Percentiles rank a stretch among this genome's conserved stretches.
Evolutionary conservation across 2,113 vertebrate species (phyloP).

Genomic region (Raphicerus campestris): DNA sequence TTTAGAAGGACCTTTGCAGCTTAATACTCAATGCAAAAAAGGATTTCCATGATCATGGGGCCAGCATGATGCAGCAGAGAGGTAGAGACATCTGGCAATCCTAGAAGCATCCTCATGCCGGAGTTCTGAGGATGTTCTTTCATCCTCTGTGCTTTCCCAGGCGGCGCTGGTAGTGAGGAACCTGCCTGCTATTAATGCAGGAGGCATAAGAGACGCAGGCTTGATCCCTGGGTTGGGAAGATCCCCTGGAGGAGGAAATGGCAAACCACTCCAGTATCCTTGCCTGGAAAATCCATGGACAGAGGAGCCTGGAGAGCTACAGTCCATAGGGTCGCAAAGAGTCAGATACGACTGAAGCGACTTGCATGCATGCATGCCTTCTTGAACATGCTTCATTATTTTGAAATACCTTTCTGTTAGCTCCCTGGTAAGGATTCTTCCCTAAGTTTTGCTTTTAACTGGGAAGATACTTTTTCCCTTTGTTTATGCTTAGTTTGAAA

Average conservation of each 20-base stretch:
- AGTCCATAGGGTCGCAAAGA: neutral
- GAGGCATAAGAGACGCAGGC: neutral
- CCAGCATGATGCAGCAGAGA: fast-evolving
- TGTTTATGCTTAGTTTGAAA: neutral
- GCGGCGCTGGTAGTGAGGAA: neutral
- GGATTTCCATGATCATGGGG: neutral
- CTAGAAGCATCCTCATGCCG: neutral
- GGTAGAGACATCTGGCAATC: neutral
- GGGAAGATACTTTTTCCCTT: neutral
- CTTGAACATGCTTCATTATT: neutral
- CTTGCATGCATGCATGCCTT: neutral
- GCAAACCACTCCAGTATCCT: neutral
- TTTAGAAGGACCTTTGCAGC: neutral
- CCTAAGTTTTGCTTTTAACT: neutral
- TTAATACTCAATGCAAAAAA: neutral
- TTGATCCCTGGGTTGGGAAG: neutral
- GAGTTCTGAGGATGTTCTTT: neutral
- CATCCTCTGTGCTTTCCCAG: neutral
- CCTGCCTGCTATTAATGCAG: neutral
- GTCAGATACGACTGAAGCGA: neutral
- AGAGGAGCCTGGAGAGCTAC: neutral
- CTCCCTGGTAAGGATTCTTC: neutral
- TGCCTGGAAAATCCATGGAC: neutral
- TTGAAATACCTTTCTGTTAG: neutral
- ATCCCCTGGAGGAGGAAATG: neutral